Conservation (phyloP, 2,888 invertebrate genomes). For the Malthinus seriepunctatus region DNA sequence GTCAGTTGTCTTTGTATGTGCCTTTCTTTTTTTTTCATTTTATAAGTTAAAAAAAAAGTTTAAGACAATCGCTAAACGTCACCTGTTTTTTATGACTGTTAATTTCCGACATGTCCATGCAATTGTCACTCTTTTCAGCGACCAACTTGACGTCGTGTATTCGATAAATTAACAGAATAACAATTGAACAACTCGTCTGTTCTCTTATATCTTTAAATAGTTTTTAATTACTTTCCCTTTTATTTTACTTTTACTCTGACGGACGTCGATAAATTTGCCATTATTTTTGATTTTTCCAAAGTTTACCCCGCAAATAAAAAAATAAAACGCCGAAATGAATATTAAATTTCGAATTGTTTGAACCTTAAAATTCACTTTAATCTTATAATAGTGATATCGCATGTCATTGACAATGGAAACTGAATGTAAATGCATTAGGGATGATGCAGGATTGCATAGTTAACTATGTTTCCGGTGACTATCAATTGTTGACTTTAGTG, state of each 20-base stretch:
- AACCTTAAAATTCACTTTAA: slow-evolving; percentile 22
- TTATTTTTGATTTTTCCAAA: not conserved
- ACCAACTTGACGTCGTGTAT: slow-evolving; percentile 11
- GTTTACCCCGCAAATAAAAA: not conserved
- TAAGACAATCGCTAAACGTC: slow-evolving; percentile 46
- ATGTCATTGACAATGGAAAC: slow-evolving; percentile 24
- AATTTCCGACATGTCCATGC: slow-evolving; percentile 48
- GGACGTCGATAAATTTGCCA: no score
- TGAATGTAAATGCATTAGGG: slow-evolving; percentile 32
- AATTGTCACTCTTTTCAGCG: slow-evolving; percentile 44
- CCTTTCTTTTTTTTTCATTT: slow-evolving; percentile 31
- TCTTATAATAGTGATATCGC: slow-evolving; percentile 28
- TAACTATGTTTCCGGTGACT: slow-evolving; percentile 31
- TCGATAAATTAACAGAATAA: slow-evolving; percentile 24
- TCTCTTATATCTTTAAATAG: slow-evolving; percentile 1
- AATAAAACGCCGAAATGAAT: not conserved
- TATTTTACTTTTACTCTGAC: not conserved
- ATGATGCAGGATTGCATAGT: slow-evolving; percentile 31
- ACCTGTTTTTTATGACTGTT: slow-evolving; percentile 46
- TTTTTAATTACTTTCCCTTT: not conserved
- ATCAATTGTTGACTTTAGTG: slow-evolving; percentile 35
- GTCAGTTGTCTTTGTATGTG: slow-evolving; percentile 43
- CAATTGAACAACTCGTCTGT: slow-evolving; percentile 19
- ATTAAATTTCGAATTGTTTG: slow-evolving; percentile 12
- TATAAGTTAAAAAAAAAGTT: not conserved